Conservation (phyloP, 2,797 vertebrate genomes). For the Macroramphosus scolopax region DNA sequence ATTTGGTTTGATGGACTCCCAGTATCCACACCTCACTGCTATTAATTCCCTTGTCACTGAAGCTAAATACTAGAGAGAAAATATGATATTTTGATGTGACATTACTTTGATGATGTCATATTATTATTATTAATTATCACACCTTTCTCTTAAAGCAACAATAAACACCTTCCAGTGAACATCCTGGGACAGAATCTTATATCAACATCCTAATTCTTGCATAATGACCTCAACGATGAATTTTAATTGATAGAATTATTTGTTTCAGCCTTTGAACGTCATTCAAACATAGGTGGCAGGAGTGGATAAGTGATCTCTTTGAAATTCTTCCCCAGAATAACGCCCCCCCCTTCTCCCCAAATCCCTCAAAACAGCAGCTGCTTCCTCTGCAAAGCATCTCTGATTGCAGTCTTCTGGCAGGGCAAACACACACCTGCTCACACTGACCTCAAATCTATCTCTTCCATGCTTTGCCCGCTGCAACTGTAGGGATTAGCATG, state of each 20-base stretch:
- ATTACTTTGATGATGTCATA: too few species aligned
- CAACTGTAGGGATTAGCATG: constrained; percentile 71
- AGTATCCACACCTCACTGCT: constrained; percentile 18
- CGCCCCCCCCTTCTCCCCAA: background rate
- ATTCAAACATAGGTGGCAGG: too few species aligned
- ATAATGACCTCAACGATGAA: background rate
- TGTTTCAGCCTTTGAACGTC: background rate
- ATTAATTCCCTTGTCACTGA: constrained; percentile 27
- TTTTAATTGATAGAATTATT: too few species aligned
- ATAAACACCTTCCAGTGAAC: too few species aligned
- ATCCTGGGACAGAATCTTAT: too few species aligned
- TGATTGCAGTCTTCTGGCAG: constrained; percentile 63
- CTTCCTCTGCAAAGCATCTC: constrained; percentile 56
- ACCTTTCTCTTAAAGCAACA: too few species aligned
- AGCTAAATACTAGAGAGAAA: too few species aligned
- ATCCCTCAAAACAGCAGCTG: constrained; percentile 62
- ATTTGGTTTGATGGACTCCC: constrained; percentile 41
- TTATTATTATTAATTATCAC: too few species aligned
- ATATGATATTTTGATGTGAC: too few species aligned
- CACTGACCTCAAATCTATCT: constrained; percentile 58
- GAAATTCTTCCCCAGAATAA: constrained; percentile 9
- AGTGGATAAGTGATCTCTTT: constrained; percentile 40
- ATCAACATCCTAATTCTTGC: too few species aligned
- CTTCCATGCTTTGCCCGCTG: constrained; percentile 43
- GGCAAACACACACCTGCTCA: constrained; percentile 70